Evolutionary conservation across 2,888 invertebrate species (phyloP).

Genomic region (Pseudococcus jackbeardsleyi): DNA sequence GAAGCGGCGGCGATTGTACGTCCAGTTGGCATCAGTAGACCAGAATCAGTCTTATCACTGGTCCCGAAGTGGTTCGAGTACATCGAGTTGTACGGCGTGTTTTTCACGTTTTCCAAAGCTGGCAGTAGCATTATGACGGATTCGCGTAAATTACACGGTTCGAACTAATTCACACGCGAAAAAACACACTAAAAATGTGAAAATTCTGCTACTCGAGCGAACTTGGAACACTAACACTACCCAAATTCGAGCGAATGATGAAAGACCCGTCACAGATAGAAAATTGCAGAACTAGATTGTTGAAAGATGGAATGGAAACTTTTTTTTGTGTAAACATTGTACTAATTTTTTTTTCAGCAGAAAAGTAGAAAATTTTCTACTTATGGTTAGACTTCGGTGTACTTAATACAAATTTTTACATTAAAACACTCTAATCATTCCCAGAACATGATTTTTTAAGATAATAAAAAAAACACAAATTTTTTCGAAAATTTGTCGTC

Average conservation of each 20-base stretch:
- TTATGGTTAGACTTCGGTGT: too few species aligned
- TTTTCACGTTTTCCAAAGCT: conserved; percentile 49
- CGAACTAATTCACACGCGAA: not conserved
- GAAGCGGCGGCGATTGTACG: conserved; percentile 67
- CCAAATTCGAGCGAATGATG: conserved; percentile 40
- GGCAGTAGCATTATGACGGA: conserved; percentile 5
- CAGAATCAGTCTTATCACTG: conserved; percentile 55
- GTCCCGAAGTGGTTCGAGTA: conserved; percentile 4
- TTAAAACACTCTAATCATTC: too few species aligned
- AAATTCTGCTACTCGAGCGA: conserved; percentile 9
- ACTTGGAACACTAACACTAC: conserved; percentile 52
- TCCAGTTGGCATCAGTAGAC: conserved; percentile 59
- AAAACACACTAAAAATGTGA: not conserved
- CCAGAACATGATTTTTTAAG: too few species aligned
- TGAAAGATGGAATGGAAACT: too few species aligned
- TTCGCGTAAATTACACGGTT: not conserved
- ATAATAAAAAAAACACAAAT: too few species aligned
- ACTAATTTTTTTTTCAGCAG: too few species aligned
- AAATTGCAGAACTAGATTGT: not conserved
- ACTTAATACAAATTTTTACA: too few species aligned
- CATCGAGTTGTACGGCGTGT: conserved; percentile 46
- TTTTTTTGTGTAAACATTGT: too few species aligned
- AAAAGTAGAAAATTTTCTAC: too few species aligned
- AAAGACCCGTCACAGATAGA: conserved; percentile 33
- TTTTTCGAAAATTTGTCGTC: too few species aligned